Base-by-base conservation (phyloP, 2,888 invertebrate genomes). In the Apotomis capreana region DNA sequence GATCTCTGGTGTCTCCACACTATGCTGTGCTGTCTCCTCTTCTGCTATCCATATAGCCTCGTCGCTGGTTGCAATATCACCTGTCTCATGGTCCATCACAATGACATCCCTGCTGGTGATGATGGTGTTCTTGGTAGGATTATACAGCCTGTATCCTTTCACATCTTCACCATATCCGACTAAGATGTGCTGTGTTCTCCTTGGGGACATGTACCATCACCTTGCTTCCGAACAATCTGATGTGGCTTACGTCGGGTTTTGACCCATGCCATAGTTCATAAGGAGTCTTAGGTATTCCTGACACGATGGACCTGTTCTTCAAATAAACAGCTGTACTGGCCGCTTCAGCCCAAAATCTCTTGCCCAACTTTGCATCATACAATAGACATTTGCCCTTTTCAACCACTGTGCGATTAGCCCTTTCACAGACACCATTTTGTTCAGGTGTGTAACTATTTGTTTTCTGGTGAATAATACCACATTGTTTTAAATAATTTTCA, bases 31-130 rank as follows among this genome's bases (percentile, higher is more conserved):
- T n/a, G n/a, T n/a, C n/a, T n/a, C n/a, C n/a, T n/a, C n/a, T n/a
- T n/a, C n/a, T n/a, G n/a, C n/a, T n/a, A n/a, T n/a, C n/a, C n/a
- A n/a, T n/a, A 58, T 49, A 12, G 49, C 15, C n/a, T 49, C 61
- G 1, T 58, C 36, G 26, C 36, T 36, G 26, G 36, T 52, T 8
- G 9, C n/a, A n/a, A 9, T 64, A 8, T 12, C 37, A 12, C 6
- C 65, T 3, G 26, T 65, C 46, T 65, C 55, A 26, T 6, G 55
- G 26, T 70, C 75, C 70, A 78, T 69, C n/a, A 77, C 69, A 10
- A 70, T 68, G 2, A 78, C 76, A 74, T 76, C 76, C 69, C 75
- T 70, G 72, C 77, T 77, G 3, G 64, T 77, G 55, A 72, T 73
- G 5, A 77, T 55, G 8, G 64, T 67, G 5, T 64, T 76, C 4